These are phyloP conservation scores for Noctua pronuba DNA, from an alignment of 2,888 invertebrate genomes.

Conservation along the genomic window DNA sequence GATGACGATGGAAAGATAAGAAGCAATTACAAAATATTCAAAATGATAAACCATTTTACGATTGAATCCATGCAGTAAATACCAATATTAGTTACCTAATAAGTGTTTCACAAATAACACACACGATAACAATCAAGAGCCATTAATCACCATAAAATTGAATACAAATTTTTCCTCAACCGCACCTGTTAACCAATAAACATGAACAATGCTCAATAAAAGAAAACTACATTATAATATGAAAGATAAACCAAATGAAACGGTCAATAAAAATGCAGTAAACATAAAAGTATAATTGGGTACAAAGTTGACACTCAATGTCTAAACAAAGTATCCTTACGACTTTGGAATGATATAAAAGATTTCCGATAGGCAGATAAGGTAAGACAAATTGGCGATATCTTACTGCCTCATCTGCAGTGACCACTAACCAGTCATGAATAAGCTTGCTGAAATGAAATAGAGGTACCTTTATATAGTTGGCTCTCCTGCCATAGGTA, in stretches of 20 bases:
- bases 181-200: slow-evolving; percentile 4
- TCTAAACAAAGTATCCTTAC: neutral
- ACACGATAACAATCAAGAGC: neutral
- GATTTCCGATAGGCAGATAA: neutral
- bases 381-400: neutral
- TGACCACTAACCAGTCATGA: neutral
- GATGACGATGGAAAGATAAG: neutral
- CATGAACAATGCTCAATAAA: slow-evolving; percentile 50
- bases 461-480: neutral
- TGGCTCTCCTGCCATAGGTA: neutral
- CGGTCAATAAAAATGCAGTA: slow-evolving; percentile 18
- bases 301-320: neutral
- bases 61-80: no score
- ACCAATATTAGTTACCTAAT: neutral
- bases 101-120: neutral
- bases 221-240: slow-evolving; percentile 23
- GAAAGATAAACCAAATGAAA: slow-evolving; percentile 37
- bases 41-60: neutral
- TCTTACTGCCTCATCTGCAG: neutral
- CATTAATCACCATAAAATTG: slow-evolving; percentile 7
- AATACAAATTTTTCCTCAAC: neutral
- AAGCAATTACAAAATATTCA: neutral
- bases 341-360: neutral
- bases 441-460: neutral
- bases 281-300: slow-evolving; percentile 1